Base-by-base conservation (phyloP, 2,888 invertebrate genomes). In the Platycnemis pennipes region DNA sequence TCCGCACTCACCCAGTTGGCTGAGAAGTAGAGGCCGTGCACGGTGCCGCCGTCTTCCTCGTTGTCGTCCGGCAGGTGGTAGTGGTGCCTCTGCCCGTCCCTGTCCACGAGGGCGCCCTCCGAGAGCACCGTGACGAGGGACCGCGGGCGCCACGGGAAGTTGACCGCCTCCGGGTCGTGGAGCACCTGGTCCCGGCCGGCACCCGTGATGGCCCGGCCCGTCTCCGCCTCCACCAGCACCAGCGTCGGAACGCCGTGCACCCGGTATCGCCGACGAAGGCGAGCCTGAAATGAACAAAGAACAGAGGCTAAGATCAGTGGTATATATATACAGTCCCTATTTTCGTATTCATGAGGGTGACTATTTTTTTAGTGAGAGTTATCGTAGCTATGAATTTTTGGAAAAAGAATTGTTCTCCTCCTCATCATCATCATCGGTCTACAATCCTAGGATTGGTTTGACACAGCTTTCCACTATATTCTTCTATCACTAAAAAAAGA, bases 1-100 rank as follows among this genome's bases (percentile, higher is more conserved):
- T n/a, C n/a, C n/a, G n/a, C 44, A 96, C 97, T 97, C 96, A 99
- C 99, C 99, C 99, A 99, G 96, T 98, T 98, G 42, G 99, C 99
- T 94, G 98, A 98, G 96, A 99, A 99, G 96, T 98, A 98, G 95
- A 99, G 97, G 85, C 98, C 98, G 95, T 98, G 97, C 94, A 98
- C 97, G 95, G 97, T 97, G 95, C 97, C 97, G 0, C 97, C 97
- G 42, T 98, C 96, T 95, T 98, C 97, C 42, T 97, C 97, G 95
- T 97, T 98, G 42, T 97, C 96, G 95, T 96, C 97, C 77, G 97
- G 96, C 3, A 91, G 26, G 45, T 96, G 96, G 96, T 94, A 96
- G 96, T 37, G 96, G 95, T 49, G 96, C 95, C 94, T 96, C 95
- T 95, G 96, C 95, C 96, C 96, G 94, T 96, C 96, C 94, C 95